Evolutionary conservation across 2,113 vertebrate species (phyloP), one percentile per base, ranked within the genome.

Genomic region (Rhegmatorhina hoffmannsi): DNA sequence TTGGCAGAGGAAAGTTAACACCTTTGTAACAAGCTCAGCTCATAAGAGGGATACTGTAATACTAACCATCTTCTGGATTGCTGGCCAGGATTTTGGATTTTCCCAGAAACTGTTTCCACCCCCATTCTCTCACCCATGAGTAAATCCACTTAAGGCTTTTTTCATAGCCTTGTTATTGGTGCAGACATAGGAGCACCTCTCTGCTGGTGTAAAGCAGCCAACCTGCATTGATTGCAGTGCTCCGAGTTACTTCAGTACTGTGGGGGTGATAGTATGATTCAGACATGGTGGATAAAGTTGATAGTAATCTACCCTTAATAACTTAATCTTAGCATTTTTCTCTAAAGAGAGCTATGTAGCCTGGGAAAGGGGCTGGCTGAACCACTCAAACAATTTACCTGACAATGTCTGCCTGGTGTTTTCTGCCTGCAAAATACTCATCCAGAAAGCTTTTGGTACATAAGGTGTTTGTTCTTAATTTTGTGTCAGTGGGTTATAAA

Each of bases 11-110:
- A 23, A 69, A 66, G 80, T 95, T 96, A 97, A 95, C 92, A 92
- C 95, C 90, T 95, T 96, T 97, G 66, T 92, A 84, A 94, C 88
- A 93, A 91, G 86, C 86, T 94, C 88, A 92, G 93, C 78, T 82
- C 15, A 2, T 72, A 86, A 76, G 93, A 86, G 58, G 38, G 59
- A 66, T 81, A 43, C 68, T 93, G 62, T 73, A 74, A 92, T 67
- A 81, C 70, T 91, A 92, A 88, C 90, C 64, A 80, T 64, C 62
- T 79, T 93, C 88, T 89, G 80, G 64, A 95, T 95, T 49, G 47
- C 82, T 58, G 80, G 88, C 86, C 92, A 87, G 93, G 86, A 81
- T 95, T 96, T 96, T 53, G 77, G 90, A 81, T 90, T 96, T 93
- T 64, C 92, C 0, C 0, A 90, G 44, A 82, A 92, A 75, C 52